Base-by-base conservation (phyloP, 2,797 vertebrate species). In the Enteromius radiatus region DNA sequence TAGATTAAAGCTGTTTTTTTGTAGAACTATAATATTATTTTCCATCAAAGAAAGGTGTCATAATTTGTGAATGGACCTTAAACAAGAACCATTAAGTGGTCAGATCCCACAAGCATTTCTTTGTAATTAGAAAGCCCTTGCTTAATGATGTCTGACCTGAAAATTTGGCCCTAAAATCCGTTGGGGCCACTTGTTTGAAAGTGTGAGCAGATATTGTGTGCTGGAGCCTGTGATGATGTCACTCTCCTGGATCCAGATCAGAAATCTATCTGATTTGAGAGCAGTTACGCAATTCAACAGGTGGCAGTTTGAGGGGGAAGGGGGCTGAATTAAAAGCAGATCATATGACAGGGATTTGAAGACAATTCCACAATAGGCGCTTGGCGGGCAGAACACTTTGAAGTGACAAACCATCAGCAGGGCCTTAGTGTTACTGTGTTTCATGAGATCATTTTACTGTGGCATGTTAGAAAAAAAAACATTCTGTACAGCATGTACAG, bases 211-310 rank as follows among this genome's bases (percentile, higher is more conserved):
- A 92, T 90, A 92, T 93, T 88, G 74, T 83, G 85, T 80, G 85
- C 28, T 76, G 85, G 84, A 86, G 82, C 56, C 87, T 81, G 41
- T 21, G 80, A 91, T 94, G 94, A 90, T 81, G 86, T 95, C 92
- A 94, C 90, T 87, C 86, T 88, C 87, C 86, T 79, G 56, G 87
- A 92, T 89, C 87, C 82, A 79, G 78, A 86, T 88, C 47, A 49
- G 76, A 77, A 84, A 81, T 87, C 85, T 88, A 38, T 88, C 84
- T 75, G 85, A 90, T 86, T 92, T 92, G 80, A 86, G 83, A 86
- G 85, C 87, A 81, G 86, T 94, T 93, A 91, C 43, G 87, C 92
- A 93, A 92, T 73, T 76, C 86, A 91, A 89, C 94, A 94, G 94
- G 94, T 95, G 94, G 88, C 85, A 83, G 71, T 75, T 80, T 43